Evolutionary conservation across 1,140 invertebrate species (phyloP), one percentile per base, ranked within the genome.

Genomic region (Diachasmimorpha longicaudata): DNA sequence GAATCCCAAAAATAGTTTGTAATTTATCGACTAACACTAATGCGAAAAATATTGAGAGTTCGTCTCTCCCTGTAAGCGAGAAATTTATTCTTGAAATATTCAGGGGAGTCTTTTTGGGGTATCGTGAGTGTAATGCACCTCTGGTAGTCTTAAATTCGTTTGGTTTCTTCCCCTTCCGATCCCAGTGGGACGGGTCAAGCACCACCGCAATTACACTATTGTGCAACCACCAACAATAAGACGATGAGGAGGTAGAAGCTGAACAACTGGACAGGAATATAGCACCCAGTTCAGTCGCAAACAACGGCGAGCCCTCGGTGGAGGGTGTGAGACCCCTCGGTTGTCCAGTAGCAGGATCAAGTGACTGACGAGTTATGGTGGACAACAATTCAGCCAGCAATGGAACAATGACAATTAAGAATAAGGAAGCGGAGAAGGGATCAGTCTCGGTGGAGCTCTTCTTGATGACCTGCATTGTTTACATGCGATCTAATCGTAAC

Each of bases 201-300:
- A 52, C 48, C 48, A 52, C 48, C 58, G 23, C 58, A 37, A 68
- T 68, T 68, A 37, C 66, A 68, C 66, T 16, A 68, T 63, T 63
- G 58, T 63, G 31, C 36, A 68, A 68, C 13, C 16, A 16, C 36
- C n/a, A 39, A 68, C 66, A 68, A 68, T 68, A 67, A 52, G 23
- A 39, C 55, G 44, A 42, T 44, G 55, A 58, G 31, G 63, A 75
- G 58, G 37, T 55, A 66, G 37, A 71, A 58, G 71, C 25, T 70
- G 31, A 70, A 68, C 70, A 42, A 36, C 52, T 68, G 52, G 58
- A 68, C 58, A 72, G 37, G 79, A 81, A 82, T 86, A 88, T 82
- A 82, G 85, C 80, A 84, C 87, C 85, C 85, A 75, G 80, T 81
- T 83, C 81, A 84, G 78, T 87, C 87, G 80, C 87, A 88, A 88